Percentiles rank a stretch among this genome's conserved stretches.
Evolutionary conservation across 2,888 invertebrate genomes (phyloP).

Genomic region (Amblyjoppa proteus): DNA sequence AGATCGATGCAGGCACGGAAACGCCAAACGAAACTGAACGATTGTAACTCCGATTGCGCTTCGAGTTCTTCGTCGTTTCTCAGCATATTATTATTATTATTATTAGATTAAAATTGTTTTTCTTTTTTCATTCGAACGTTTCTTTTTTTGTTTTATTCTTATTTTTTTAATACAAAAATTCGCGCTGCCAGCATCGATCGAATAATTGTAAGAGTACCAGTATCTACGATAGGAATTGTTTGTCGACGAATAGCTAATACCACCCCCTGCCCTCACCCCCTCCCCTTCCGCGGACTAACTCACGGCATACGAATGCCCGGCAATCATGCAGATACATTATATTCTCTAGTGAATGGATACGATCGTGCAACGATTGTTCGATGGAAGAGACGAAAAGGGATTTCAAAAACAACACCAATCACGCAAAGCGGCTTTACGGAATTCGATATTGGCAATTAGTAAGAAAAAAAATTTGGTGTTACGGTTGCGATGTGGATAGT

Average conservation of each 20-base stretch:
- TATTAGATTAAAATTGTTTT: neutral
- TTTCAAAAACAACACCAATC: conserved; percentile 3
- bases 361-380: conserved; percentile 15
- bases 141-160: conserved; percentile 38
- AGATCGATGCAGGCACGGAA: conserved; percentile 77
- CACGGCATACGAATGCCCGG: conserved; percentile 38
- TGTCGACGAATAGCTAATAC: conserved; percentile 70
- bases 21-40: conserved; percentile 13
- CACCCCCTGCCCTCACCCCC: conserved; percentile 15
- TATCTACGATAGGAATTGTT: conserved; percentile 75
- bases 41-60: neutral
- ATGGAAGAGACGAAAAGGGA: conserved; percentile 2
- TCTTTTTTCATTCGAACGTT: conserved; percentile 33
- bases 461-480: conserved; percentile 10
- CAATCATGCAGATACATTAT: conserved; percentile 42
- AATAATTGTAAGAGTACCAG: conserved; percentile 71
- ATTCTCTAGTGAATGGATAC: conserved; percentile 24
- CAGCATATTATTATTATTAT: conserved; percentile 13
- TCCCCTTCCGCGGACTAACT: conserved; percentile 54
- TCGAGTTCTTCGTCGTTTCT: conserved; percentile 47
- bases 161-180: conserved; percentile 44
- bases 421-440: conserved; percentile 7
- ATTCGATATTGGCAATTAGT: conserved; percentile 11
- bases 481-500: conserved; percentile 43
- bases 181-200: conserved; percentile 66